These are phyloP conservation scores for Lutraria rhynchaena DNA, from an alignment of 1,140 invertebrate species.

Conservation along the genomic window DNA sequence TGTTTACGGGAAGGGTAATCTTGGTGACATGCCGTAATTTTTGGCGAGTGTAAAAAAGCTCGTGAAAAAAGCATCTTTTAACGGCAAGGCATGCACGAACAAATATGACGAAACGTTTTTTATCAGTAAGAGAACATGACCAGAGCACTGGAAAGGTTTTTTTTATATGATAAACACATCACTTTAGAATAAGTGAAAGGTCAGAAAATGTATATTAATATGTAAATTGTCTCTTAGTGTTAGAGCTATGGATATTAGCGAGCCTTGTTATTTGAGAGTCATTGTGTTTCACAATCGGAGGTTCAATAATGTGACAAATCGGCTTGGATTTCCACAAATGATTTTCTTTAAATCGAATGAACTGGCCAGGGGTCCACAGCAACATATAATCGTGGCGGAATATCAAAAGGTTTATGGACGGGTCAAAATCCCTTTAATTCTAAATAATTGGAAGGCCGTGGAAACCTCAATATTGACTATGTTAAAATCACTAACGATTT, in stretches of 20 bases:
- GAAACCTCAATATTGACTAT: constrained; percentile 19
- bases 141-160: too few relatives aligned
- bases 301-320: constrained; percentile 32
- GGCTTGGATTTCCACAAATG: constrained; percentile 30
- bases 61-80: too few relatives aligned
- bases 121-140: too few relatives aligned
- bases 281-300: constrained; percentile 16
- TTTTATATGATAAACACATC: too few relatives aligned
- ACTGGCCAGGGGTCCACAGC: not conserved
- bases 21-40: too few relatives aligned
- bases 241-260: not conserved
- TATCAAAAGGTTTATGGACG: constrained; percentile 25
- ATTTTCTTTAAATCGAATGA: constrained; percentile 19
- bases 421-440: constrained; percentile 35
- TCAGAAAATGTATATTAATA: not conserved
- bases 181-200: too few relatives aligned
- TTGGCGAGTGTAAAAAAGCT: too few relatives aligned
- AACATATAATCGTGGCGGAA: constrained; percentile 32
- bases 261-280: not conserved
- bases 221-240: not conserved
- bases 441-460: constrained; percentile 35
- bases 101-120: too few relatives aligned
- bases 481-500: constrained; percentile 33
- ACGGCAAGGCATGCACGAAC: too few relatives aligned
- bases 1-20: too few relatives aligned